Evolutionary conservation across 2,113 vertebrate species (phyloP).

Genomic region (Elaphurus davidianus): DNA sequence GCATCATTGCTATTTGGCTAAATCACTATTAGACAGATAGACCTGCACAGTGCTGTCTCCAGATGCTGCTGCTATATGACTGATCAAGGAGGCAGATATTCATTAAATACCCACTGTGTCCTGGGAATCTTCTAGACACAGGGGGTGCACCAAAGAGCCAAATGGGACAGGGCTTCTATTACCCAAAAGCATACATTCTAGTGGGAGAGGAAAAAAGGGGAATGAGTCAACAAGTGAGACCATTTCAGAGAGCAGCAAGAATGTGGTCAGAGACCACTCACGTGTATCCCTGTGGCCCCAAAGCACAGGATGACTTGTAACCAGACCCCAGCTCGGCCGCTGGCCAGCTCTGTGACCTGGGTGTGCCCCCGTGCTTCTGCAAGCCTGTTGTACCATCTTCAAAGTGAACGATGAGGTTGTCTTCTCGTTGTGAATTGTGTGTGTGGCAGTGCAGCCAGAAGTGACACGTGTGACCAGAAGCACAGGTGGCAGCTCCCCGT

Average conservation of each 20-base stretch:
- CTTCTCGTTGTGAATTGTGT: not conserved
- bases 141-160: not conserved
- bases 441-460: not conserved
- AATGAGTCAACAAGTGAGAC: not conserved
- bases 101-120: not conserved
- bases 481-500: too few species aligned
- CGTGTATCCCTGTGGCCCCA: not conserved
- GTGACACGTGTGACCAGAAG: not conserved
- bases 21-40: not conserved
- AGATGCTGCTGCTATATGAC: not conserved
- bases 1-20: not conserved
- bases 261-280: not conserved
- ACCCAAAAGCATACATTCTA: rapidly evolving
- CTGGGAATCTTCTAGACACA: not conserved
- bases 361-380: not conserved
- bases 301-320: not conserved
- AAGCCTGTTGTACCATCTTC: not conserved
- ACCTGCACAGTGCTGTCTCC: not conserved
- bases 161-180: not conserved
- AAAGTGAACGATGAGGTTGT: not conserved
- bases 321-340: not conserved
- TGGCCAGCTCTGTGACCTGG: not conserved
- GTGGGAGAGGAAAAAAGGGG: not conserved
- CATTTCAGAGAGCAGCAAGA: not conserved
- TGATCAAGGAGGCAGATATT: not conserved